Percentiles rank a stretch among this genome's conserved stretches.
These are phyloP conservation scores for Fregata magnificens DNA, from an alignment of 2,113 vertebrate species.

Conservation along the genomic window DNA sequence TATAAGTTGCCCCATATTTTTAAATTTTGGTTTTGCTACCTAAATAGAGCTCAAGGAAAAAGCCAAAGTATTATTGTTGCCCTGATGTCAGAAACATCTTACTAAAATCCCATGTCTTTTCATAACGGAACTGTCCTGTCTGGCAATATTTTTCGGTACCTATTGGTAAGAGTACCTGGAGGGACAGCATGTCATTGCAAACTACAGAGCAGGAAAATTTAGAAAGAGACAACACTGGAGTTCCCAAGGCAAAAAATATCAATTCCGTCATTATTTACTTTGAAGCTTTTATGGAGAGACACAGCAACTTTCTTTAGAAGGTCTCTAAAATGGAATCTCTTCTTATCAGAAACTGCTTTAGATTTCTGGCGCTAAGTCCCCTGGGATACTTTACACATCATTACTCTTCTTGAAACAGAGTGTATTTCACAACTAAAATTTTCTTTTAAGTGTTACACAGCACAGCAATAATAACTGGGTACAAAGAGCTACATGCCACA, in stretches of 20 bases:
- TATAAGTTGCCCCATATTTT: background rate
- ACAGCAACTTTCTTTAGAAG: background rate
- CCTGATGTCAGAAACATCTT: background rate
- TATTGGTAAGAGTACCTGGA: background rate
- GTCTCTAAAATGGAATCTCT: background rate
- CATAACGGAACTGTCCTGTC: background rate
- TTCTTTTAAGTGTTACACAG: background rate
- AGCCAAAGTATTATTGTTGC: background rate
- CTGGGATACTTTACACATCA: background rate
- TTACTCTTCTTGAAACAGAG: background rate
- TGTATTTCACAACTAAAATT: background rate
- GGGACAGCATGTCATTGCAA: background rate
- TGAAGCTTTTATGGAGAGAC: background rate
- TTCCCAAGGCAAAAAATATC: background rate
- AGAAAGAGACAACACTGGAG: background rate
- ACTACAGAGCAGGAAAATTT: background rate
- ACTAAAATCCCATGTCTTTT: background rate
- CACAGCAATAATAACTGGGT: background rate
- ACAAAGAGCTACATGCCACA: background rate
- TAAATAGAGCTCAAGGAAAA: background rate
- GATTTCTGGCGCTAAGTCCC: background rate
- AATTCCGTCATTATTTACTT: background rate
- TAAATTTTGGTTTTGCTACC: background rate
- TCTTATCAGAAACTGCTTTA: background rate
- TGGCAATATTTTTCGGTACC: background rate